Percentiles rank a stretch among this genome's conserved stretches.
phyloP scores from a whole-genome alignment of 2,113 vertebrate genomes.

The Cavia porcellus region DNA sequence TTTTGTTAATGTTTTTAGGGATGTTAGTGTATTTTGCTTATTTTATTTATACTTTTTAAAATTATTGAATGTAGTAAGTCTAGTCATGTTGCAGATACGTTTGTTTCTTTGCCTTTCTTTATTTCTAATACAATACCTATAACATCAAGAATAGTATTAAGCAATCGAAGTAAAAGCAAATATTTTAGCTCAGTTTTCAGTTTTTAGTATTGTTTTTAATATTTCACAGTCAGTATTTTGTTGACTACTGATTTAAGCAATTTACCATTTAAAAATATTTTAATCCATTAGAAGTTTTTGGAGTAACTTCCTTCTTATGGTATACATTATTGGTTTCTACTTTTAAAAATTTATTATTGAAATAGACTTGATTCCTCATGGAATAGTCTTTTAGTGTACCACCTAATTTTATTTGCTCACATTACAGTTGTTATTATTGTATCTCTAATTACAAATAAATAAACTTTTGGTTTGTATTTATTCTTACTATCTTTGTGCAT shows the following conservation, averaged over 20 bases:
- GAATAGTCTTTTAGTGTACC: conserved; percentile 60
- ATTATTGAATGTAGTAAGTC: background rate
- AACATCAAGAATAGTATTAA: conserved; percentile 32
- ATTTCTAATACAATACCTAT: background rate
- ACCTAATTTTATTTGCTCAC: conserved; percentile 45
- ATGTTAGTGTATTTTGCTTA: conserved; percentile 31
- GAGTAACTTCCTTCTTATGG: conserved; percentile 45
- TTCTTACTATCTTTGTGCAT: conserved; percentile 44
- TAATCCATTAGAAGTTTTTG: conserved; percentile 39
- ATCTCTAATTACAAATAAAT: conserved; percentile 49
- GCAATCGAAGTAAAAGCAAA: background rate
- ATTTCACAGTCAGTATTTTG: conserved; percentile 12
- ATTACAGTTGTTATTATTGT: conserved; percentile 47
- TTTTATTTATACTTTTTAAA: conserved; percentile 33
- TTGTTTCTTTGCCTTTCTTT: background rate
- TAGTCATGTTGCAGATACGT: background rate
- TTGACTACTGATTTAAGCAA: conserved; percentile 29
- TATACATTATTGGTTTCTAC: background rate
- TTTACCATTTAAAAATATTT: conserved; percentile 29
- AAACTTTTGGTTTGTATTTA: conserved; percentile 46
- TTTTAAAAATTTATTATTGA: conserved; percentile 56
- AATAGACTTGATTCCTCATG: conserved; percentile 56
- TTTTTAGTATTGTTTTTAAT: conserved; percentile 46
- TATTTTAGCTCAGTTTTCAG: conserved; percentile 39
- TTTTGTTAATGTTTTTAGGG: conserved; percentile 37